Conservation (phyloP, 2,797 vertebrate species). For the Phrynocephalus guinanensis region DNA sequence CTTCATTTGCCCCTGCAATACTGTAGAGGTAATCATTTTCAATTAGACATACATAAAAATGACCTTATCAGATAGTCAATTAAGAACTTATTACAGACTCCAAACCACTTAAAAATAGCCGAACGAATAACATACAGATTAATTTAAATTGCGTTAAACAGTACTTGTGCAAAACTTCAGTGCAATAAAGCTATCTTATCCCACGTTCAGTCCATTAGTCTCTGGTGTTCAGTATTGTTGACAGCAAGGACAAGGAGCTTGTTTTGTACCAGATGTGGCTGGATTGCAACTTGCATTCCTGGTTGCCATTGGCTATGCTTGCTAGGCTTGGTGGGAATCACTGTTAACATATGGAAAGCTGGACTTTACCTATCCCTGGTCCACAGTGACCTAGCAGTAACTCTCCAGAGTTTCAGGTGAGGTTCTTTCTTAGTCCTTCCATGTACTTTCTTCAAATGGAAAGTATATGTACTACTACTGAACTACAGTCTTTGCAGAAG, state of each 20-base stretch:
- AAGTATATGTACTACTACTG: not conserved
- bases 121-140: too few species aligned
- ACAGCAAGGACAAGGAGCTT: not conserved
- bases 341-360: not conserved
- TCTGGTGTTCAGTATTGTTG: not conserved
- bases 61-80: too few species aligned
- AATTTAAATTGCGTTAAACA: too few species aligned
- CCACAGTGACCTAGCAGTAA: not conserved
- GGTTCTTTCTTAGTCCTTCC: not conserved
- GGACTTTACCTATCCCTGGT: not conserved
- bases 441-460: not conserved
- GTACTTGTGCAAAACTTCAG: too few species aligned
- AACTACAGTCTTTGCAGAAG: too few species aligned
- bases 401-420: not conserved
- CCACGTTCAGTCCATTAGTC: too few species aligned
- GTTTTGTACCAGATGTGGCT: not conserved
- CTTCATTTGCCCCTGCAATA: too few species aligned
- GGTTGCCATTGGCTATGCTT: not conserved
- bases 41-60: not conserved
- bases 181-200: too few species aligned
- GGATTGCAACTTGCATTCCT: not conserved
- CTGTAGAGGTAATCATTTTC: not conserved
- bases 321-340: not conserved
- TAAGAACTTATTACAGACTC: too few species aligned
- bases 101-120: too few species aligned